Conservation (phyloP, 2,797 vertebrate genomes). For the Melanotaenia trifasciata region DNA sequence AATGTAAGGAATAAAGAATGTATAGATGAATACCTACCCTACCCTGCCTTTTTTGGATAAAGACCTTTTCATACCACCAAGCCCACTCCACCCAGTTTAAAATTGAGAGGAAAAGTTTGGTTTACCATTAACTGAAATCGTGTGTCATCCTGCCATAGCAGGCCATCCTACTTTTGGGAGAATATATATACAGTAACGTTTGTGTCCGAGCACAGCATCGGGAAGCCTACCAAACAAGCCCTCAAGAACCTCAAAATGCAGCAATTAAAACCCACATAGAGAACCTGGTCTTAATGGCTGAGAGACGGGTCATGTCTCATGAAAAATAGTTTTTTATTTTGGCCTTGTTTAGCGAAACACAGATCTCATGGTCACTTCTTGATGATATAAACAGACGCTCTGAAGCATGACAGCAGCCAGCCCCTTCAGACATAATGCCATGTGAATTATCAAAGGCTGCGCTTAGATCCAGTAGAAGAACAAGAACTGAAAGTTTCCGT, state of each 20-base stretch:
- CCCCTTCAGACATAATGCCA: slow-evolving; percentile 19
- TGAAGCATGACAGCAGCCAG: slow-evolving; percentile 61
- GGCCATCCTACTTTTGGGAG: slow-evolving; percentile 29
- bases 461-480: no score
- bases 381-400: slow-evolving; percentile 76
- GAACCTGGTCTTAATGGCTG: slow-evolving; percentile 61
- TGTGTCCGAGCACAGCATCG: slow-evolving; percentile 63
- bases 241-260: slow-evolving; percentile 76
- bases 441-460: no score
- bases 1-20: slow-evolving; percentile 21
- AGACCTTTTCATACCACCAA: slow-evolving; percentile 42
- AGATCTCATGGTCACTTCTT: slow-evolving; percentile 67
- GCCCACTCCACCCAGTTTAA: slow-evolving; percentile 45
- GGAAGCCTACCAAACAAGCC: slow-evolving; percentile 66
- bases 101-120: slow-evolving; percentile 44
- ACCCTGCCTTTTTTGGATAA: slow-evolving; percentile 26
- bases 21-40: slow-evolving; percentile 31
- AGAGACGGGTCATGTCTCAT: slow-evolving; percentile 59
- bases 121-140: slow-evolving; percentile 18
- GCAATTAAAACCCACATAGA: slow-evolving; percentile 64
- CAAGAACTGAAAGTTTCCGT: no score
- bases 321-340: slow-evolving; percentile 71
- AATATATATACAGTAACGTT: slow-evolving; percentile 73
- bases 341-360: slow-evolving; percentile 55
- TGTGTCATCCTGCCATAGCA: slow-evolving; percentile 49